Evolutionary conservation across 2,888 invertebrate genomes (phyloP).

Genomic region (Catocala nupta): DNA sequence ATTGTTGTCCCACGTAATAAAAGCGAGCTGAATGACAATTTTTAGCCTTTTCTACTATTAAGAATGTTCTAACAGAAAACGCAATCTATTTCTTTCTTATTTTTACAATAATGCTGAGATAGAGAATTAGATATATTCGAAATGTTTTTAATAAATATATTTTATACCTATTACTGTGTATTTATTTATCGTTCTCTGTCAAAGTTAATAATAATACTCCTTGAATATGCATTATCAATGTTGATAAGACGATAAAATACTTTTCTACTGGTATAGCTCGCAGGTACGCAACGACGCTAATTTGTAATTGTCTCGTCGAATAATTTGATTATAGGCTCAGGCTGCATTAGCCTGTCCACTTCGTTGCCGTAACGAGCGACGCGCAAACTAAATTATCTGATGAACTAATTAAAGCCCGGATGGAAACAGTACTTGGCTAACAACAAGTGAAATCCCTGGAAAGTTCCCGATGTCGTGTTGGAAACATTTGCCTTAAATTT

Average conservation of each 20-base stretch:
- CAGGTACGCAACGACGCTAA: slow-evolving; percentile 60
- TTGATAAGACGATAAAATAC: slow-evolving; percentile 29
- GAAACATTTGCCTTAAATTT: slow-evolving; percentile 25
- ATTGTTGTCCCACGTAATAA: no score
- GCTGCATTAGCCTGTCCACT: slow-evolving; percentile 76
- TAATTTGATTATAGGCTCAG: slow-evolving; percentile 78
- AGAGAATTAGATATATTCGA: no score
- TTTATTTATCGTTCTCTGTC: no score
- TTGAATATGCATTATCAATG: slow-evolving; percentile 10
- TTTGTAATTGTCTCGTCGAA: slow-evolving; percentile 77
- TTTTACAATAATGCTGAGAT: no score
- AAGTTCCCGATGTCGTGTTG: slow-evolving; percentile 35
- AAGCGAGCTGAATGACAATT: no score
- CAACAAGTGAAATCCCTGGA: slow-evolving; percentile 62
- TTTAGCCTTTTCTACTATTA: no score
- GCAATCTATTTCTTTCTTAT: no score
- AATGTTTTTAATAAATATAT: no score
- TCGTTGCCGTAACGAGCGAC: slow-evolving; percentile 74
- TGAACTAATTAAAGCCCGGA: slow-evolving; percentile 76
- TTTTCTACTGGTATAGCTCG: slow-evolving; percentile 17
- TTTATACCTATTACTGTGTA: no score
- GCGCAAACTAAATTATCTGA: slow-evolving; percentile 79
- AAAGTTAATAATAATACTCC: neutral
- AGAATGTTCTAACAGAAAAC: no score
- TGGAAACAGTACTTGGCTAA: slow-evolving; percentile 64